Conservation (phyloP, 2,113 vertebrate species). For the Zosterops borbonicus region DNA sequence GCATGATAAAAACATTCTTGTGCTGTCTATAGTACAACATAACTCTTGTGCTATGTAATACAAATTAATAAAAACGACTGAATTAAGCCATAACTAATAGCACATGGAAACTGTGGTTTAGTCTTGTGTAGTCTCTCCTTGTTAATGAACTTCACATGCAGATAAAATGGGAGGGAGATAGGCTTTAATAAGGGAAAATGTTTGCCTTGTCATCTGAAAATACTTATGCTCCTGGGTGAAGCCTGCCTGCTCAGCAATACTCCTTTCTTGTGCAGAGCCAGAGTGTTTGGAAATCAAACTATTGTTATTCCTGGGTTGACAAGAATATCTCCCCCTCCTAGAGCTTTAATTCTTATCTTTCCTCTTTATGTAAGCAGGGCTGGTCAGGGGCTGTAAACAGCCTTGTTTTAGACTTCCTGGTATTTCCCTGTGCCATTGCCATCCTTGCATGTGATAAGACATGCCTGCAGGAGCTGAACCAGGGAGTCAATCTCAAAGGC, state of each 20-base stretch:
- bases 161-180: background rate
- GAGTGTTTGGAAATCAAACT: background rate
- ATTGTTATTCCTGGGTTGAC: background rate
- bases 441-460: background rate
- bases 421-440: background rate
- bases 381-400: constrained; percentile 6
- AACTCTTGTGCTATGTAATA: background rate
- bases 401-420: background rate
- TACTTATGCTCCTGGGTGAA: background rate
- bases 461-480: background rate
- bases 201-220: constrained; percentile 21
- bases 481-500: background rate
- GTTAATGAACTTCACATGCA: constrained; percentile 7
- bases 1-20: background rate
- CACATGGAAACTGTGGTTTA: constrained; percentile 11
- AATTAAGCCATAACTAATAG: background rate
- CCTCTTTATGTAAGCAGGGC: background rate
- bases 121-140: background rate
- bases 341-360: constrained; percentile 5
- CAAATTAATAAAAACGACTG: background rate
- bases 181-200: background rate
- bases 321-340: background rate
- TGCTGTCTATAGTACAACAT: background rate
- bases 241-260: background rate
- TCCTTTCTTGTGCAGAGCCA: background rate